Evolutionary conservation across 2,113 vertebrate genomes (phyloP).

Genomic region (Eulemur rufifrons): DNA sequence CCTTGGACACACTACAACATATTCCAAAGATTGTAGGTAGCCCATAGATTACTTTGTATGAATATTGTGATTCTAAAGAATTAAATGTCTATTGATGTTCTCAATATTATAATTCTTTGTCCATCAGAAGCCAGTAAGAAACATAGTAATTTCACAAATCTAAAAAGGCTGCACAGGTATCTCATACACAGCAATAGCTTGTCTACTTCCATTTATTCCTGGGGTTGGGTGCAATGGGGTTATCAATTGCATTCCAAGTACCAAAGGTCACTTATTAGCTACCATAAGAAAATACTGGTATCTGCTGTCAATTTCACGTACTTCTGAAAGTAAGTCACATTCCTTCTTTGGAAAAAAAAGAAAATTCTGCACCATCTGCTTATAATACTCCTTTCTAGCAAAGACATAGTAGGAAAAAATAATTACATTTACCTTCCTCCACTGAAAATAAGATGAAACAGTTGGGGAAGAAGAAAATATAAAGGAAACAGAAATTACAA

Average conservation of each 20-base stretch:
- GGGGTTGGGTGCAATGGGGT: background rate
- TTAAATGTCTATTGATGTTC: background rate
- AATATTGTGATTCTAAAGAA: background rate
- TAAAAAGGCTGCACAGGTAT: background rate
- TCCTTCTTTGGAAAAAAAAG: background rate
- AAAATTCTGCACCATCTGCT: background rate
- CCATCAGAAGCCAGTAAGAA: background rate
- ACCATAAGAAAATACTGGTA: background rate
- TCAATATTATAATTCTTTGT: background rate
- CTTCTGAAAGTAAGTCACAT: conserved; percentile 38
- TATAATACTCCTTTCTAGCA: background rate
- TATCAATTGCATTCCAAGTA: background rate
- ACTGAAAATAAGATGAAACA: background rate
- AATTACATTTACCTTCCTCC: background rate
- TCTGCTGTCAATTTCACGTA: conserved; percentile 19
- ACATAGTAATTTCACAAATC: background rate
- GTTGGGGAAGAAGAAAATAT: background rate
- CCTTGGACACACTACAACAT: background rate
- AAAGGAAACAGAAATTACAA: conserved; percentile 20
- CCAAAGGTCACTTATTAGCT: background rate
- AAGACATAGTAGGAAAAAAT: conserved; percentile 4
- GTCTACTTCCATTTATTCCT: background rate
- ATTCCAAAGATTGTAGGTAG: background rate
- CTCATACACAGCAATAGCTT: background rate
- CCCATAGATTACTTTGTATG: background rate